Percentiles rank a stretch among this genome's conserved stretches.
phyloP scores from a whole-genome alignment of 1,140 invertebrate species.

The Elysia chlorotica region DNA sequence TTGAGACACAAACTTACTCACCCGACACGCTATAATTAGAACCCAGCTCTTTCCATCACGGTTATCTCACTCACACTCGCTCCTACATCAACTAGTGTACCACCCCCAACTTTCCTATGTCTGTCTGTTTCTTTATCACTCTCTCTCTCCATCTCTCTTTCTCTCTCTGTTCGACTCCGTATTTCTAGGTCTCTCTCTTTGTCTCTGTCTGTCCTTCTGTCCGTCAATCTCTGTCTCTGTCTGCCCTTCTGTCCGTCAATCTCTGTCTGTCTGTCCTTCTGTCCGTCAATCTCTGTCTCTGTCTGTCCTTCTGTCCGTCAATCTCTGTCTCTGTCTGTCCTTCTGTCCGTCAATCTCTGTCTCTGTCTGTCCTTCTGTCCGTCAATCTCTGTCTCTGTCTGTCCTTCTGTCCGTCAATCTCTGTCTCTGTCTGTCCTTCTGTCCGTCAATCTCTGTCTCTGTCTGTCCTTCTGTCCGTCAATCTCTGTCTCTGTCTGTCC shows the following conservation, averaged over 20 bases:
- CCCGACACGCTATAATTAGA: background rate
- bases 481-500: background rate
- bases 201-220: too few species aligned
- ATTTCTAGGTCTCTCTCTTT: too few species aligned
- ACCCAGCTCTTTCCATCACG: background rate
- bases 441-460: background rate
- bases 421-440: background rate
- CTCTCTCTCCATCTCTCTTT: too few species aligned
- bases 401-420: background rate
- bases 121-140: too few species aligned
- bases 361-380: background rate
- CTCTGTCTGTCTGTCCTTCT: background rate
- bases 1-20: too few species aligned
- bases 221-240: too few species aligned
- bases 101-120: background rate
- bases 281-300: background rate
- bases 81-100: background rate
- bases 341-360: background rate
- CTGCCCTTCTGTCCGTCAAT: too few species aligned
- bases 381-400: background rate
- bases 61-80: background rate
- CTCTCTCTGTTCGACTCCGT: too few species aligned
- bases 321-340: background rate
- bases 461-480: background rate
- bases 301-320: background rate